Evolutionary conservation across 2,888 invertebrate genomes (phyloP).

Genomic region (Opisthograptis luteolata): DNA sequence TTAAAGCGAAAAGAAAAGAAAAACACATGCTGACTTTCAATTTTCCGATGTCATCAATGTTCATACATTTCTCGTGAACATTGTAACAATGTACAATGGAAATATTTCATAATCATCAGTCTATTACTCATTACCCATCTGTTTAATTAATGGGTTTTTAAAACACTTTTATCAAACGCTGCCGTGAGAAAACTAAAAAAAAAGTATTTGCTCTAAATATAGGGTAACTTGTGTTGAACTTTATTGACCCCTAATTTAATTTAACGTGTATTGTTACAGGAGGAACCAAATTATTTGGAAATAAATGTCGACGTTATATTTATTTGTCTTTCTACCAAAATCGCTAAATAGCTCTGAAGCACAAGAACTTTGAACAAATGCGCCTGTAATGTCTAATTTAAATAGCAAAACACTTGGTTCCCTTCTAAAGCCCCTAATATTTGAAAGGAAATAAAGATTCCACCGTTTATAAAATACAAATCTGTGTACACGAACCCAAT

Average conservation of each 20-base stretch:
- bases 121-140: no score
- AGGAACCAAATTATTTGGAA: neutral
- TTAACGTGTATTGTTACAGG: no score
- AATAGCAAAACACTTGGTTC: constrained; percentile 13
- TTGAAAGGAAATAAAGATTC: constrained; percentile 8
- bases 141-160: no score
- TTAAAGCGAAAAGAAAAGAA: constrained; percentile 8
- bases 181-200: no score
- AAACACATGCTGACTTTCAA: constrained; percentile 8
- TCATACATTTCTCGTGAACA: no score
- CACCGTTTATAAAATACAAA: constrained; percentile 18
- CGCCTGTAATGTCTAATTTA: constrained; percentile 18
- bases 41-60: constrained; percentile 14
- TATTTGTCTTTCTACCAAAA: constrained; percentile 5
- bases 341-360: constrained; percentile 20
- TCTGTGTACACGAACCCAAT: constrained; percentile 1
- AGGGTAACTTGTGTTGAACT: no score
- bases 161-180: no score
- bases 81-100: no score
- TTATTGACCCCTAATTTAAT: no score
- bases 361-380: constrained; percentile 22
- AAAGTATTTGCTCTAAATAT: no score
- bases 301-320: constrained; percentile 9
- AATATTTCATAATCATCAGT: no score
- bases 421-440: constrained; percentile 12